Evolutionary conservation across 1,140 invertebrate species (phyloP).

Genomic region (Chionoecetes opilio): DNA sequence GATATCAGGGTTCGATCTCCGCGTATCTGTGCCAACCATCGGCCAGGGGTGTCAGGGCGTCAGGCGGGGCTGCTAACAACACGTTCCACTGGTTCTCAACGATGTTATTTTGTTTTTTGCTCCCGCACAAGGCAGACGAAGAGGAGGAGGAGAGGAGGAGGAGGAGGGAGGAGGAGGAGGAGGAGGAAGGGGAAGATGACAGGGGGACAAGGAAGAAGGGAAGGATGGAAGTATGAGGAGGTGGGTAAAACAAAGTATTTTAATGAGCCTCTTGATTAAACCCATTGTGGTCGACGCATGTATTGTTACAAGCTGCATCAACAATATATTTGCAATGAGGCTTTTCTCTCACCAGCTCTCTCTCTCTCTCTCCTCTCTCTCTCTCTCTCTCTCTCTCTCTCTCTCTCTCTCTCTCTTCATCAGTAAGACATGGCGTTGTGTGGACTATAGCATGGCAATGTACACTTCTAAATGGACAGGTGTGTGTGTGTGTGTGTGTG

Average conservation of each 20-base stretch:
- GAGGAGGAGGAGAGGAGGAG: not conserved
- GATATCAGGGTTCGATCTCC: not conserved
- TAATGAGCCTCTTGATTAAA: slow-evolving; percentile 21
- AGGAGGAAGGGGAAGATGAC: not conserved
- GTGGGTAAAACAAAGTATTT: slow-evolving; percentile 12
- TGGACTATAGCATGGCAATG: no score
- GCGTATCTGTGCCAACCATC: slow-evolving; percentile 6
- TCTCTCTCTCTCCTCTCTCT: not conserved
- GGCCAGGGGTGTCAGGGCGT: slow-evolving; percentile 20
- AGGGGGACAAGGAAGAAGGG: not conserved
- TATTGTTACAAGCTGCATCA: slow-evolving; percentile 10
- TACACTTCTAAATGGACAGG: no score
- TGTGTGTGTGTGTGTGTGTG: no score
- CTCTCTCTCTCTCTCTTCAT: no score
- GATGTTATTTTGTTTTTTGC: not conserved
- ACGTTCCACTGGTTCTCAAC: slow-evolving; percentile 27
- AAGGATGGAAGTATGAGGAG: not conserved
- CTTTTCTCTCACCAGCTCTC: not conserved
- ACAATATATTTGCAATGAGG: not conserved
- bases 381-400: not conserved
- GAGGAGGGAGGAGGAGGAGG: not conserved
- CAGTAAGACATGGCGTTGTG: no score
- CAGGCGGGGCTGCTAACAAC: slow-evolving; percentile 23
- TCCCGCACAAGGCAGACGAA: no score
- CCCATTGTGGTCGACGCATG: not conserved